These are phyloP conservation scores for Platypus cylindrus DNA, from an alignment of 2,888 invertebrate genomes.

Conservation along the genomic window DNA sequence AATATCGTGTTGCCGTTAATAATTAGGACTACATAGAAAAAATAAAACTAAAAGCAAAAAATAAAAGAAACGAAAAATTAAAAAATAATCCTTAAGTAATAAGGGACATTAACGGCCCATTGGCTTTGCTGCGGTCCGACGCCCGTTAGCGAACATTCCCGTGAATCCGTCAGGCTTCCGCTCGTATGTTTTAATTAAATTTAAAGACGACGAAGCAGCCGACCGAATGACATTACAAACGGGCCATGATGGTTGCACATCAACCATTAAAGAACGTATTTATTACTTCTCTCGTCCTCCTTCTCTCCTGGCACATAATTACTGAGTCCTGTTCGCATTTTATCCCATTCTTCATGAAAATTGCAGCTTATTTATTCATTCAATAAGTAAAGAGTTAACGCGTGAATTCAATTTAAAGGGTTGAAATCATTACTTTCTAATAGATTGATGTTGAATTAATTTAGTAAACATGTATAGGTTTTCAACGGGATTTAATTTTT, in stretches of 20 bases:
- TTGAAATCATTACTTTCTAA: conserved; percentile 3
- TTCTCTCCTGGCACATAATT: conserved; percentile 12
- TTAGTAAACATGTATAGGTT: too few relatives aligned
- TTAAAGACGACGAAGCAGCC: conserved; percentile 26
- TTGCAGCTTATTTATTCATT: conserved; percentile 15
- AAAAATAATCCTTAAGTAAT: too few relatives aligned
- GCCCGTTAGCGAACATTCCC: conserved; percentile 16
- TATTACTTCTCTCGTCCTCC: conserved; percentile 22
- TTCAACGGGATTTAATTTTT: too few relatives aligned
- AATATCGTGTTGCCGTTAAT: too few relatives aligned
- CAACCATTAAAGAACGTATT: conserved; percentile 35
- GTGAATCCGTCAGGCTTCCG: conserved; percentile 31
- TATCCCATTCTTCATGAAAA: conserved; percentile 14
- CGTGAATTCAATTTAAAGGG: conserved; percentile 5
- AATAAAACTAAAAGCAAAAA: too few relatives aligned
- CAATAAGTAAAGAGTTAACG: conserved; percentile 1
- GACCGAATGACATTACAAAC: conserved; percentile 34
- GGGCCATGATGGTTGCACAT: conserved; percentile 34
- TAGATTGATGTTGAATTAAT: too few relatives aligned
- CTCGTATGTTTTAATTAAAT: conserved; percentile 35
- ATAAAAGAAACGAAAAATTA: too few relatives aligned
- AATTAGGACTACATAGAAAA: too few relatives aligned
- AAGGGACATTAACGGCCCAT: conserved; percentile 20
- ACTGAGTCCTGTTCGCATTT: conserved; percentile 10
- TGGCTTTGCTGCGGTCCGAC: conserved; percentile 19